Evolutionary conservation across 2,113 vertebrate genomes (phyloP), one percentile per base, ranked within the genome.

Genomic region (Salvelinus alpinus): DNA sequence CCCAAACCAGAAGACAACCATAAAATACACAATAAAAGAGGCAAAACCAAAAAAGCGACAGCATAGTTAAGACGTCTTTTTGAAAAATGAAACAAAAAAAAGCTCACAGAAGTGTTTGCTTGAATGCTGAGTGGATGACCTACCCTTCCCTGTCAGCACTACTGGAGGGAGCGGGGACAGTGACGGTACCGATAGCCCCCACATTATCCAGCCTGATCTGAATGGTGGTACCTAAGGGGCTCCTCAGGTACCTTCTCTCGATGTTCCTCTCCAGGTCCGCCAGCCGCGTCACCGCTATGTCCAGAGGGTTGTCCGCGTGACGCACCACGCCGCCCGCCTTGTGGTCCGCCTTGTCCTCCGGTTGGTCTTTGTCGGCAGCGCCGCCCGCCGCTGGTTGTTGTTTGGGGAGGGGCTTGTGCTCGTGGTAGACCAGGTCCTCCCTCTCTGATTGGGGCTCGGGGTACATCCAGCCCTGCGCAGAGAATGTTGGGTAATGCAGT

Each of bases 171-270:
- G 98, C 96, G 94, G 98, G 98, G 94, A 98, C 97, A 96, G 97
- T 99, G 97, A 99, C 97, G 95, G 97, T 99, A 96, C 98, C 51
- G 51, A 1, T 18, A 18, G 13, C 51, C 13, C 51, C 98, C 96
- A 99, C 97, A 98, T 99, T 99, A 98, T 99, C 97, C 97, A 99
- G 96, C 96, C 97, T 99, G 97, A 99, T 99, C 96, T 99, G 98
- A 97, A 99, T 98, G 96, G 97, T 99, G 96, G 96, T 98, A 96
- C 97, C 98, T 98, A 99, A 97, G 94, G 98, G 98, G 95, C 97
- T 99, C 97, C 98, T 97, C 97, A 99, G 97, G 96, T 99, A 99
- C 97, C 98, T 99, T 98, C 97, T 94, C 95, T 99, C 98, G 90
- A 99, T 97, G 97, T 99, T 98, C 95, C 96, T 95, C 95, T 99